Evolutionary conservation across 2,888 invertebrate genomes (phyloP).

Genomic region (Pristionchus japonicus): DNA sequence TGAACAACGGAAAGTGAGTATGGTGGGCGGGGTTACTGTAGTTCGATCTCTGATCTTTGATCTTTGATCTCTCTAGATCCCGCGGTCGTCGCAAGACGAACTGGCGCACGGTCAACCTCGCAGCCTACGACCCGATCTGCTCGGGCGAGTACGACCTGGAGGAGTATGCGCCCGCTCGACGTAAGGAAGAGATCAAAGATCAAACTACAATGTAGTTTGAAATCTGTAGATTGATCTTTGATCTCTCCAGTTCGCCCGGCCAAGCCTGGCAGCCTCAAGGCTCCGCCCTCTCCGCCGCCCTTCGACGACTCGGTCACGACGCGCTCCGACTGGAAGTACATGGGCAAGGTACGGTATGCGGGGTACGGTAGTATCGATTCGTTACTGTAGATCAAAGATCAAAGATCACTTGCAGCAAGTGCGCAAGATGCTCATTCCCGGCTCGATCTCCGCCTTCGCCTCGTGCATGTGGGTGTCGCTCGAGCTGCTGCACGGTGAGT

Average conservation of each 20-base stretch:
- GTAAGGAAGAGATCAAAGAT: not conserved
- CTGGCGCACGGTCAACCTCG: conserved; percentile 40
- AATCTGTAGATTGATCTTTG: conserved; percentile 14
- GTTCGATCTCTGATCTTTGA: conserved; percentile 20
- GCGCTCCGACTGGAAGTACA: conserved; percentile 27
- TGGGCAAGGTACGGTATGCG: conserved; percentile 39
- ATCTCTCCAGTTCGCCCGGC: not conserved
- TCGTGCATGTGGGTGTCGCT: conserved; percentile 46
- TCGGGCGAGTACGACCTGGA: not conserved
- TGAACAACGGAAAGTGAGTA: conserved; percentile 39
- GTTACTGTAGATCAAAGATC: not conserved
- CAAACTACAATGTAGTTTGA: not conserved
- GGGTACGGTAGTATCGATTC: not conserved
- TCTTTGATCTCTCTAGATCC: conserved; percentile 4
- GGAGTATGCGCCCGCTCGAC: not conserved
- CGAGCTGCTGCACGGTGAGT: conserved; percentile 16
- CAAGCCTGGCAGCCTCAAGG: not conserved
- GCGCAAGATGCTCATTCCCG: conserved; percentile 43
- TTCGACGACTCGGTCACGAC: not conserved
- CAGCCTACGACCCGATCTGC: not conserved
- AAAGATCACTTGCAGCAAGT: not conserved
- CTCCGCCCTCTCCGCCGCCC: not conserved
- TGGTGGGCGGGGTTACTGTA: not conserved
- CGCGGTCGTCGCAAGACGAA: conserved; percentile 41
- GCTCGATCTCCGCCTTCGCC: conserved; percentile 43